Percentiles rank a stretch among this genome's conserved stretches.
Evolutionary conservation across 1,140 invertebrate genomes (phyloP).

Genomic region (Teleopsis dalmanni): DNA sequence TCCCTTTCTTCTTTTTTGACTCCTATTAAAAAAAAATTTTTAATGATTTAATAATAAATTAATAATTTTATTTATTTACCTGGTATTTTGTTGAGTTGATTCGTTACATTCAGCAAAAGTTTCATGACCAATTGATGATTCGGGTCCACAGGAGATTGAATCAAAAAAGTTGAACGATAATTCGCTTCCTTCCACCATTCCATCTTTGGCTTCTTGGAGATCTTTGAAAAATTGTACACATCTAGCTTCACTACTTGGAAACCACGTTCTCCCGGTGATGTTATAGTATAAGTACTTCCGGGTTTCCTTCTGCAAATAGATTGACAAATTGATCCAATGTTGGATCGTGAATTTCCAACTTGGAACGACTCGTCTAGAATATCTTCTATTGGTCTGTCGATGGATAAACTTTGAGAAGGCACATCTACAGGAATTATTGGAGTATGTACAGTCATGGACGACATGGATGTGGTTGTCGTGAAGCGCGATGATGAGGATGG

Average conservation of each 20-base stretch:
- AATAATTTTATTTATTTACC: too few relatives aligned
- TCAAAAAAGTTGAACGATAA: constrained; percentile 12
- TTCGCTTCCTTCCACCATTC: constrained; percentile 15
- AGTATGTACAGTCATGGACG: constrained; percentile 10
- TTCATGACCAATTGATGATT: constrained; percentile 8
- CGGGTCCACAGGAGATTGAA: constrained; percentile 2
- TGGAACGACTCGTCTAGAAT: constrained; percentile 10
- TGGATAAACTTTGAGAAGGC: neutral
- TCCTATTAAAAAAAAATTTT: too few relatives aligned
- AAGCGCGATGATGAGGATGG: constrained; percentile 8
- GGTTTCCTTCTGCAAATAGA: constrained; percentile 13
- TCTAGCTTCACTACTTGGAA: constrained; percentile 16
- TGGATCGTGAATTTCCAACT: constrained; percentile 8
- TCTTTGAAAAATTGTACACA: constrained; percentile 12
- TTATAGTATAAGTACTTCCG: constrained; percentile 7
- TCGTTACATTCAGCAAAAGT: too few relatives aligned
- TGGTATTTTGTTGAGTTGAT: too few relatives aligned
- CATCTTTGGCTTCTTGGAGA: constrained; percentile 10
- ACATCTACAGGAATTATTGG: constrained; percentile 12
- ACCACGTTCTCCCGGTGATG: constrained; percentile 11
- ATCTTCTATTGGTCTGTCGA: constrained; percentile 1
- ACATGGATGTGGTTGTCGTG: constrained; percentile 9
- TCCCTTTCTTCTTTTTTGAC: too few relatives aligned
- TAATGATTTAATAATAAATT: too few relatives aligned
- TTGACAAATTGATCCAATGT: constrained; percentile 11